Evolutionary conservation across 2,888 invertebrate species (phyloP).

Genomic region (Melanostoma mellinum): DNA sequence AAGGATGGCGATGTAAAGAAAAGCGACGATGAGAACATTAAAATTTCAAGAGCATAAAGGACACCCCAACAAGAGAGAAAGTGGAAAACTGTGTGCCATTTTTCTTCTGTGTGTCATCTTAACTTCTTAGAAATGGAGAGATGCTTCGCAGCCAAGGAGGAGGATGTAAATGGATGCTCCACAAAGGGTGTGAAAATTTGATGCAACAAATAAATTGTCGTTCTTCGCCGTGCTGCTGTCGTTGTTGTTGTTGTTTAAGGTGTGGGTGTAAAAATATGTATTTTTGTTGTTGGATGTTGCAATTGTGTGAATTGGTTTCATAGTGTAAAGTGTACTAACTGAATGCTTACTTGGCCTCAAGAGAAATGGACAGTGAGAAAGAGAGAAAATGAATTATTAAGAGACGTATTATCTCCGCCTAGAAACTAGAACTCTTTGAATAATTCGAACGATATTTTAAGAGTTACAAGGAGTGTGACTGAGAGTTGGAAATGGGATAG

Average conservation of each 20-base stretch:
- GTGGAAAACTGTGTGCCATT: constrained; percentile 36
- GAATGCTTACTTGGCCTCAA: neutral
- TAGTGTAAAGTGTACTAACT: neutral
- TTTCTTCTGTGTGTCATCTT: constrained; percentile 14
- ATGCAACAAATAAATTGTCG: constrained; percentile 55
- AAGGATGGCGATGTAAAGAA: constrained; percentile 27
- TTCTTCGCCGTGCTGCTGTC: constrained; percentile 23
- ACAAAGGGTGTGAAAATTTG: constrained; percentile 55
- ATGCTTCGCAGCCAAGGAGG: constrained; percentile 25
- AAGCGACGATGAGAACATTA: constrained; percentile 39
- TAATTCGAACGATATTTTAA: constrained; percentile 21
- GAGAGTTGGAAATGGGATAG: neutral
- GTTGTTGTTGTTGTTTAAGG: neutral
- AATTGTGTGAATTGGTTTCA: constrained; percentile 3
- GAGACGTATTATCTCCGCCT: constrained; percentile 29
- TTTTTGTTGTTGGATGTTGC: constrained; percentile 10
- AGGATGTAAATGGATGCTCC: constrained; percentile 17
- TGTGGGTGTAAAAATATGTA: constrained; percentile 2
- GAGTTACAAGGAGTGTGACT: constrained; percentile 32
- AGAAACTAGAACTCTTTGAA: constrained; percentile 32
- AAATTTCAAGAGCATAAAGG: constrained; percentile 52
- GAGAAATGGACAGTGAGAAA: neutral
- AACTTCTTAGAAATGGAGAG: constrained; percentile 1
- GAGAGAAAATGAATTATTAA: constrained; percentile 10
- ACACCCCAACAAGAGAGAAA: constrained; percentile 34